Evolutionary conservation across 2,797 vertebrate genomes (phyloP).

Genomic region (Zalophus californianus): DNA sequence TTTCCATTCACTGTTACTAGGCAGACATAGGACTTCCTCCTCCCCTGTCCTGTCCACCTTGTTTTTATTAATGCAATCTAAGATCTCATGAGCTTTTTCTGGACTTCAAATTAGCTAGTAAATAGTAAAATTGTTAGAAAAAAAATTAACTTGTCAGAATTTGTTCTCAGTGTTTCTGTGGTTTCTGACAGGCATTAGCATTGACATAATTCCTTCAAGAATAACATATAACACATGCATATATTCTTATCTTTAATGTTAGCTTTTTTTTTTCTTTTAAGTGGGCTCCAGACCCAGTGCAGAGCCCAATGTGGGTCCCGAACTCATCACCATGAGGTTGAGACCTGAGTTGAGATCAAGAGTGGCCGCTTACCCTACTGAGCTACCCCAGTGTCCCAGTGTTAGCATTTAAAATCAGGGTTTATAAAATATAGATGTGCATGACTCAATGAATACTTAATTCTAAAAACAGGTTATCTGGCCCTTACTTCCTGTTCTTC

Average conservation of each 20-base stretch:
- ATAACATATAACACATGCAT: background rate
- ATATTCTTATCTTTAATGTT: background rate
- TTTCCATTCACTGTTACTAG: background rate
- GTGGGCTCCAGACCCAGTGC: background rate
- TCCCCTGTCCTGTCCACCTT: background rate
- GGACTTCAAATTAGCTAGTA: background rate
- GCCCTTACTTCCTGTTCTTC: background rate
- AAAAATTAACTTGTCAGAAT: background rate
- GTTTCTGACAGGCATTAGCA: background rate
- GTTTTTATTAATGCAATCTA: background rate
- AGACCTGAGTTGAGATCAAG: background rate
- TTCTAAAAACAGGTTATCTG: slow-evolving; percentile 39
- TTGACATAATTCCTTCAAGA: background rate
- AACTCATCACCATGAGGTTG: background rate
- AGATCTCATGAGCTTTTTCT: background rate
- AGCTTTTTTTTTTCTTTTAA: slow-evolving; percentile 6
- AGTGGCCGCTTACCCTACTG: background rate
- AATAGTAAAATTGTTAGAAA: background rate
- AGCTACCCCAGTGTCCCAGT: background rate
- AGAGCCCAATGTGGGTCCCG: background rate
- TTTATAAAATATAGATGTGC: slow-evolving; percentile 30
- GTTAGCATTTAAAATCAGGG: slow-evolving; percentile 38
- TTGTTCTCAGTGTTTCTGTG: background rate
- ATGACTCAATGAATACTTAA: slow-evolving; percentile 19
- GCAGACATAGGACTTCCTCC: background rate